These are phyloP conservation scores for Cephus sareptanus DNA, from an alignment of 2,888 invertebrate genomes.

Conservation along the genomic window DNA sequence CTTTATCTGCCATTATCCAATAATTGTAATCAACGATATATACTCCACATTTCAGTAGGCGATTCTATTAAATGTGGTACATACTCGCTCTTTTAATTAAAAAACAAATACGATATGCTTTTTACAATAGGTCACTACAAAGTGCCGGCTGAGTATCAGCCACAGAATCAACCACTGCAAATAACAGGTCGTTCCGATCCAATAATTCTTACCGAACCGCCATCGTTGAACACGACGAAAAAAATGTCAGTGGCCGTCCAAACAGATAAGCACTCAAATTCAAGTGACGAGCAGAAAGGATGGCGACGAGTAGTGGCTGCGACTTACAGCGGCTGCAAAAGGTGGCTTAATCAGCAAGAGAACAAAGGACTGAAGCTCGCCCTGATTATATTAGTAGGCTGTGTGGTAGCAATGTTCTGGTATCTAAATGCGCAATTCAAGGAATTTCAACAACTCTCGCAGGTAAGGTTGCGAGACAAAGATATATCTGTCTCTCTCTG, in stretches of 20 bases:
- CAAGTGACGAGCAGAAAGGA: constrained; percentile 33
- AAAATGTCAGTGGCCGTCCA: constrained; percentile 31
- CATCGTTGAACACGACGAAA: constrained; percentile 35
- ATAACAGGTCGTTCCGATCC: constrained; percentile 62
- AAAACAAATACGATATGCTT: not conserved
- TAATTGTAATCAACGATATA: no score
- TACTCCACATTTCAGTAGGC: no score
- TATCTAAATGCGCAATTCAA: constrained; percentile 79
- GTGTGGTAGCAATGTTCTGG: constrained; percentile 80
- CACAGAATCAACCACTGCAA: constrained; percentile 56
- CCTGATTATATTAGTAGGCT: constrained; percentile 75
- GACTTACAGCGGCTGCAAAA: constrained; percentile 57
- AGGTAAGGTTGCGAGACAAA: constrained; percentile 35
- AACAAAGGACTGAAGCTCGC: constrained; percentile 79
- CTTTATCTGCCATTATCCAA: no score
- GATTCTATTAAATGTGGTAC: no score
- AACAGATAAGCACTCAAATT: constrained; percentile 26
- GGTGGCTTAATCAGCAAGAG: constrained; percentile 81
- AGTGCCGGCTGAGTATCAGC: constrained; percentile 56
- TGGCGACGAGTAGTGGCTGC: constrained; percentile 42
- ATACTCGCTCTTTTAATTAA: no score
- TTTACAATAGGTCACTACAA: constrained; percentile 52
- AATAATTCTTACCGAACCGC: constrained; percentile 42
- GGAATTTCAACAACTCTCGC: constrained; percentile 62
- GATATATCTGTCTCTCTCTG: no score